These are phyloP conservation scores for Tauraco erythrolophus DNA, from an alignment of 2,113 vertebrate species.

Conservation along the genomic window DNA sequence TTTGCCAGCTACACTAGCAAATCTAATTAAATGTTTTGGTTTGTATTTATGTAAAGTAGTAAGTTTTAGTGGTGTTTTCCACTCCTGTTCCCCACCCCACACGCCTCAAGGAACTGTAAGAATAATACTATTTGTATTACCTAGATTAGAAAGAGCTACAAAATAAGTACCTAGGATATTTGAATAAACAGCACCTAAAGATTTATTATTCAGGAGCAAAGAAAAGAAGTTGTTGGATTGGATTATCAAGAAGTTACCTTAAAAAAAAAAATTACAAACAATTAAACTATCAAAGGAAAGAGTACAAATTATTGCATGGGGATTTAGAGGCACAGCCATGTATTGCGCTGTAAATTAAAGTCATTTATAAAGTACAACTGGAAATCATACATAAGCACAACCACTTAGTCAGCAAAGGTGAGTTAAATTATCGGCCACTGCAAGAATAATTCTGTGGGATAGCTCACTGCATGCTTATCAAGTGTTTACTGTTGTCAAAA, in stretches of 20 bases:
- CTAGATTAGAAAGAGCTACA: background rate
- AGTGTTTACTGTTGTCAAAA: background rate
- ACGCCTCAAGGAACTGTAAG: background rate
- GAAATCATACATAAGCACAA: background rate
- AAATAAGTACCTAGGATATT: background rate
- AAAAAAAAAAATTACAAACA: constrained; percentile 76
- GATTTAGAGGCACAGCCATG: constrained; percentile 75
- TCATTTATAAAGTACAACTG: constrained; percentile 86
- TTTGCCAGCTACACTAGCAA: background rate
- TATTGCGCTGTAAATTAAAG: constrained; percentile 90
- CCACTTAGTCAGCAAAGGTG: constrained; percentile 70
- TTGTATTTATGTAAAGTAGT: background rate
- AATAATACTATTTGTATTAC: background rate
- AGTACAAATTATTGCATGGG: constrained; percentile 77
- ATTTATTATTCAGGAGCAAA: constrained; percentile 12
- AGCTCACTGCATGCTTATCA: background rate
- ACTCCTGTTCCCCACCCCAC: background rate
- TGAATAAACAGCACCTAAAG: background rate
- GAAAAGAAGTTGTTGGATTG: background rate
- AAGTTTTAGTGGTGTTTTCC: background rate
- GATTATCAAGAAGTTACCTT: background rate
- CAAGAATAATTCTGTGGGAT: constrained; percentile 12
- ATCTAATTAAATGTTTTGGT: background rate
- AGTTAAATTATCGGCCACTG: constrained; percentile 40
- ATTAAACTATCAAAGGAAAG: constrained; percentile 76